Conservation (phyloP, 2,888 invertebrate species). For the Nemotelus pantherinus region DNA sequence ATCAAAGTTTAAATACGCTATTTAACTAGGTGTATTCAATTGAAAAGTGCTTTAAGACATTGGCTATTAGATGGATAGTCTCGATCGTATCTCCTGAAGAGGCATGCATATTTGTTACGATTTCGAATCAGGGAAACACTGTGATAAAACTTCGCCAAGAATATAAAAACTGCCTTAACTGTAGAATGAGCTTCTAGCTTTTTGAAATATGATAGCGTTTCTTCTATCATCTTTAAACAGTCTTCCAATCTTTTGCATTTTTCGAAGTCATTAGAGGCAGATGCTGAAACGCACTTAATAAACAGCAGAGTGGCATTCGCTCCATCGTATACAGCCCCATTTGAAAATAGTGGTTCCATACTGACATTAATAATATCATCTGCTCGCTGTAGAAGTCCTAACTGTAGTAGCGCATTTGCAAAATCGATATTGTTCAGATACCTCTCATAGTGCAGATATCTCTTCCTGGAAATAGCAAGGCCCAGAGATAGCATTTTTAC, state of each 20-base stretch:
- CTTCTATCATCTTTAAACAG: constrained; percentile 68
- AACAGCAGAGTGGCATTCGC: constrained; percentile 80
- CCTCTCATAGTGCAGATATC: constrained; percentile 80
- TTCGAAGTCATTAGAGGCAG: constrained; percentile 67
- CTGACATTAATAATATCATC: constrained; percentile 75
- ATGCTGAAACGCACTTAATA: constrained; percentile 80
- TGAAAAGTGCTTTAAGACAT: no score
- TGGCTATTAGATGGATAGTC: constrained; percentile 68
- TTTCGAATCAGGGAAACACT: constrained; percentile 76
- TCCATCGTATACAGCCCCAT: constrained; percentile 83
- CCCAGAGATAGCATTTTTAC: constrained; percentile 74
- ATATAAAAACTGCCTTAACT: constrained; percentile 71
- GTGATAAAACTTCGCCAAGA: constrained; percentile 76
- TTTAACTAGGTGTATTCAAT: no score
- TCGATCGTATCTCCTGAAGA: constrained; percentile 80
- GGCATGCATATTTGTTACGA: constrained; percentile 83
- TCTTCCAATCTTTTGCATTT: constrained; percentile 65
- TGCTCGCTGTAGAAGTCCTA: constrained; percentile 82
- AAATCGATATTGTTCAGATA: constrained; percentile 81
- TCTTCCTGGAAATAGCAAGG: constrained; percentile 76
- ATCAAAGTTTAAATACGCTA: no score
- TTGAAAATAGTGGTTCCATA: constrained; percentile 77
- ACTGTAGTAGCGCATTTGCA: constrained; percentile 78
- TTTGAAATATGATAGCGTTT: constrained; percentile 75
- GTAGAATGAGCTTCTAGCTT: constrained; percentile 81